Evolutionary conservation across 1,140 invertebrate genomes (phyloP).

Genomic region (Drosophila pachea): DNA sequence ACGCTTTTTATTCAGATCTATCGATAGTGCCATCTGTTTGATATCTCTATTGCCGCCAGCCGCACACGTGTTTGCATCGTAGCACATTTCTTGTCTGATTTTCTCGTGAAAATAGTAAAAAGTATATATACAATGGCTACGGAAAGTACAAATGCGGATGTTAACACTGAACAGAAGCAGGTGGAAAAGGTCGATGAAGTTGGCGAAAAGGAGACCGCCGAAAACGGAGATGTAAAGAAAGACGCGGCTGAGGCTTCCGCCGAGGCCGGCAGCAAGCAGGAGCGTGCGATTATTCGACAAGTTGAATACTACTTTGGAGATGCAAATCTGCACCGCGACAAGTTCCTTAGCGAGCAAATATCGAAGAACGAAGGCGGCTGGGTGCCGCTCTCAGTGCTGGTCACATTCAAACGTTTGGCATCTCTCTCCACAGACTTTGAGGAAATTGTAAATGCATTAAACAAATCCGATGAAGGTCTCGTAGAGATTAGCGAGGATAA

Average conservation of each 20-base stretch:
- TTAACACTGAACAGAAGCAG: constrained; percentile 33
- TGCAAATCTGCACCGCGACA: constrained; percentile 92
- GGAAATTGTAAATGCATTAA: constrained; percentile 87
- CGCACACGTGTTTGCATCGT: constrained; percentile 42
- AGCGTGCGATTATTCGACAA: constrained; percentile 82
- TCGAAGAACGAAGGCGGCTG: constrained; percentile 91
- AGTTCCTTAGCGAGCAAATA: constrained; percentile 91
- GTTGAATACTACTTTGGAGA: constrained; percentile 88
- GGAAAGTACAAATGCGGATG: constrained; percentile 40
- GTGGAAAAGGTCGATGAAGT: constrained; percentile 11
- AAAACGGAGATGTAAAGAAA: constrained; percentile 54
- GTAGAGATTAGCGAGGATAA: constrained; percentile 90
- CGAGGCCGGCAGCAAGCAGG: constrained; percentile 79
- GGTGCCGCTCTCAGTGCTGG: constrained; percentile 90
- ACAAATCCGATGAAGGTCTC: constrained; percentile 86
- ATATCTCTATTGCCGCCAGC: constrained; percentile 25
- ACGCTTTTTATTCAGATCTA: neutral
- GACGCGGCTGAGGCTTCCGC: constrained; percentile 26
- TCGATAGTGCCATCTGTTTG: constrained; percentile 8
- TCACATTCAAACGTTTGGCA: constrained; percentile 93
- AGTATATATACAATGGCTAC: constrained; percentile 56
- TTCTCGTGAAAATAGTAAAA: constrained; percentile 3
- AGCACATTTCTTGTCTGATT: constrained; percentile 30
- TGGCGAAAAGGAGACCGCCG: constrained; percentile 12
- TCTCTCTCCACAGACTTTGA: constrained; percentile 84